A percentile compares a stretch with the other conserved stretches of the same genome.
Evolutionary conservation across 2,113 vertebrate genomes (phyloP).

Genomic region (Varanus komodoensis): DNA sequence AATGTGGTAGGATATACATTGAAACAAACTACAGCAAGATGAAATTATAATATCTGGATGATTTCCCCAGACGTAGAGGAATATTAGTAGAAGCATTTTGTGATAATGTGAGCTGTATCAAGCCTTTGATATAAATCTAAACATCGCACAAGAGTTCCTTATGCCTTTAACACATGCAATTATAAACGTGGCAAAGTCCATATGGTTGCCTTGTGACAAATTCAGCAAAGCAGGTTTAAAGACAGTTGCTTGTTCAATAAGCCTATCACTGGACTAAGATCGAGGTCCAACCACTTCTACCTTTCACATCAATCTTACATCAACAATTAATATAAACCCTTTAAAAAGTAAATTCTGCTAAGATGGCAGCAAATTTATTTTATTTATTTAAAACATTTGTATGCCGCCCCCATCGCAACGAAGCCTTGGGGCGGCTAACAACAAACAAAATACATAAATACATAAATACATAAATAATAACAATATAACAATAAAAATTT

Average conservation of each 20-base stretch:
- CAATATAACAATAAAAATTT: too few relatives aligned
- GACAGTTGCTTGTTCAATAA: not conserved
- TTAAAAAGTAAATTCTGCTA: not conserved
- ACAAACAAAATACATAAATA: too few relatives aligned
- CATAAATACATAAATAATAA: too few relatives aligned
- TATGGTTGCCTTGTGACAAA: not conserved
- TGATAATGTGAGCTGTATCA: not conserved
- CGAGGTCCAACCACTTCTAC: not conserved
- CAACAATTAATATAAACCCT: not conserved
- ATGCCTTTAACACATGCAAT: not conserved
- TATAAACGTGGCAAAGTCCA: not conserved
- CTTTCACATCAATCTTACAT: not conserved
- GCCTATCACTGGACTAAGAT: not conserved
- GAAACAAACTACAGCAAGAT: not conserved
- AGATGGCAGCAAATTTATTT: not conserved
- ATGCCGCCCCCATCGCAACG: too few relatives aligned
- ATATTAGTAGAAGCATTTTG: not conserved
- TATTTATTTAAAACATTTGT: too few relatives aligned
- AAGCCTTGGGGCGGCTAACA: too few relatives aligned
- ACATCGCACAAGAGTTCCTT: not conserved
- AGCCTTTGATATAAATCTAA: too few relatives aligned
- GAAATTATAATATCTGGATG: not conserved
- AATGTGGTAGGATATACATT: not conserved
- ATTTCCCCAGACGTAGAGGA: not conserved
- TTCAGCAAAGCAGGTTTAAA: not conserved